Evolutionary conservation across 2,888 invertebrate genomes (phyloP), one percentile per base, ranked within the genome.

Genomic region (Nesidiocoris tenuis): DNA sequence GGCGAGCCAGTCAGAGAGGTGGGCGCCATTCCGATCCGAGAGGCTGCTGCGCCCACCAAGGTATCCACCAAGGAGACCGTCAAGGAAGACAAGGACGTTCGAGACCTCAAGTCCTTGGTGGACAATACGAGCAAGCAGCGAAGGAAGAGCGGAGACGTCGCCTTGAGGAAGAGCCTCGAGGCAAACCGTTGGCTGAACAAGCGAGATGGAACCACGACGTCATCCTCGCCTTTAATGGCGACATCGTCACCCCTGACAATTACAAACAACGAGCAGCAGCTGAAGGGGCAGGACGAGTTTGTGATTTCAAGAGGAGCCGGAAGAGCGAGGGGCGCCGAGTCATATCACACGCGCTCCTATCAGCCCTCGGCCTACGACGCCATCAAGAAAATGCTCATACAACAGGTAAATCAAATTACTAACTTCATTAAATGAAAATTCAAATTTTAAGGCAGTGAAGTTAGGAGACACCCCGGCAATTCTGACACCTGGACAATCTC

Each of bases 11-110:
- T 80, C 1, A 74, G 75, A 59, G 65, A 77, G 24, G 75, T 70
- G 2, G 25, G 55, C 3, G 68, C 57, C 74, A 65, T 72, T 1
- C 16, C 24, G 1, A 21, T 61, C 2, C 59, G 54, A 19, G 22
- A 25, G 0, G 22, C 54, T 39, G 19, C 39, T 7, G 39, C 39
- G 3, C 39, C 39, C 19, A n/a, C n/a, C n/a, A 39, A 39, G 12
- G 12, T 39, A 12, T 39, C 24, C 0, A 17, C 71, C 1, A 59
- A 61, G 17, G 22, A 25, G 1, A n/a, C 23, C 39, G 18, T 85
- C 59, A 82, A 84, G 64, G 89, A 89, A 79, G 90, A 90, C 80
- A 88, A 90, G 82, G 89, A 90, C 77, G 90, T 89, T 0, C 84
- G 86, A 76, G 89, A 90, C 81, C 82, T 90, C 71, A 90, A 90